Evolutionary conservation across 2,113 vertebrate genomes (phyloP).

Genomic region (Hipposideros armiger): DNA sequence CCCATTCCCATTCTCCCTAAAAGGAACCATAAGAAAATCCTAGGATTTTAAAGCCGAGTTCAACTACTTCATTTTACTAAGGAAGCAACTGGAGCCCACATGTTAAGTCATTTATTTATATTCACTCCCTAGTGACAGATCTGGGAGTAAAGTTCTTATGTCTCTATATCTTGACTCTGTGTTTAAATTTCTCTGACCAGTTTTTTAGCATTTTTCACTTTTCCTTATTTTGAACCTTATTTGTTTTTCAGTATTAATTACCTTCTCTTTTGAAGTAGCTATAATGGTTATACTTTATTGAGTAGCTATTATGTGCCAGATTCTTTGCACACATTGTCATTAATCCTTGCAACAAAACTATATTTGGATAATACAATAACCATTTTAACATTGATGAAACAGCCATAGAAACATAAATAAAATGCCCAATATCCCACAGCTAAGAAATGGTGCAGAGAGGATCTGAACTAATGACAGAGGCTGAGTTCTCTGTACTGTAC

Average conservation of each 20-base stretch:
- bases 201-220: background rate
- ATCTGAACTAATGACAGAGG: background rate
- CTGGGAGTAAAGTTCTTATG: background rate
- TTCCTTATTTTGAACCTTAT: background rate
- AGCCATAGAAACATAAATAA: background rate
- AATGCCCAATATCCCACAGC: background rate
- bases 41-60: background rate
- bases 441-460: background rate
- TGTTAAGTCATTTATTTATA: background rate
- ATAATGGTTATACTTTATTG: background rate
- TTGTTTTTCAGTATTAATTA: background rate
- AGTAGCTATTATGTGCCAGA: conserved; percentile 1
- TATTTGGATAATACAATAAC: background rate
- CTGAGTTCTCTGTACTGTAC: background rate
- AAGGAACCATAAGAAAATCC: background rate
- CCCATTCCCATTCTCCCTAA: background rate
- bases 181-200: background rate
- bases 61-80: background rate
- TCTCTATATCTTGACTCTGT: background rate
- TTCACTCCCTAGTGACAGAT: background rate
- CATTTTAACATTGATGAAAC: background rate
- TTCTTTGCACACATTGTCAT: background rate
- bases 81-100: background rate
- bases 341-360: background rate
- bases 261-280: background rate